Evolutionary conservation across 2,797 vertebrate species (phyloP).

Genomic region (Acropternis orthonyx): DNA sequence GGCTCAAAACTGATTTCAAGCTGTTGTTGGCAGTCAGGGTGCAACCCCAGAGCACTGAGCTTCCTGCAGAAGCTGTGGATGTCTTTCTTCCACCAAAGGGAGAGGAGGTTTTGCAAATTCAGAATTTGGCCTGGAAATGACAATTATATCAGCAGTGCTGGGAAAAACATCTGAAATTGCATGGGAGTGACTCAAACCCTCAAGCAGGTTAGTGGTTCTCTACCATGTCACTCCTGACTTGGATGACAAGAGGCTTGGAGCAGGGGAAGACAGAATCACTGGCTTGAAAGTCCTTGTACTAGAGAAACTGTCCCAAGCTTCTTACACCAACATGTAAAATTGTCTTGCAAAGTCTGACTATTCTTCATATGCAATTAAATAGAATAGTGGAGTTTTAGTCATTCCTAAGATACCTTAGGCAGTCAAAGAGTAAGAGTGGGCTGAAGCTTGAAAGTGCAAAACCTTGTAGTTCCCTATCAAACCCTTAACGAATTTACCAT

Average conservation of each 20-base stretch:
- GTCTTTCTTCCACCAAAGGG: not conserved
- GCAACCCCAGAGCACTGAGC: not conserved
- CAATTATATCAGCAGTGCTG: not conserved
- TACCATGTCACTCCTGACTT: not conserved
- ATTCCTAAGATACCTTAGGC: not conserved
- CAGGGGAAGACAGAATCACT: not conserved
- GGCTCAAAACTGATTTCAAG: not conserved
- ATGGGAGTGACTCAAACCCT: not conserved
- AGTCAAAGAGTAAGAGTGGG: not conserved
- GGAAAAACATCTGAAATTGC: not conserved
- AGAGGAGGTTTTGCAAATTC: not conserved
- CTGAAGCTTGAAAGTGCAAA: not conserved
- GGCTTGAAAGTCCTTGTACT: not conserved
- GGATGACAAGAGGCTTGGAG: not conserved
- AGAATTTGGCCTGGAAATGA: not conserved
- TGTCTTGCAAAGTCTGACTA: not conserved
- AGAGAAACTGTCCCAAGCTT: not conserved
- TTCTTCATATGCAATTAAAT: not conserved
- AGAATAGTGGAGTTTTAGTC: not conserved
- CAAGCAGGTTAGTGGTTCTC: not conserved
- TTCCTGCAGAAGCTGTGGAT: not conserved
- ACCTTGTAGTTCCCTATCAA: not conserved
- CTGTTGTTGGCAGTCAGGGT: not conserved
- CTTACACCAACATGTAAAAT: not conserved
- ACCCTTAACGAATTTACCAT: not conserved